Evolutionary conservation across 2,888 invertebrate species (phyloP), one percentile per base, ranked within the genome.

Genomic region (Nephrotoma flavescens): DNA sequence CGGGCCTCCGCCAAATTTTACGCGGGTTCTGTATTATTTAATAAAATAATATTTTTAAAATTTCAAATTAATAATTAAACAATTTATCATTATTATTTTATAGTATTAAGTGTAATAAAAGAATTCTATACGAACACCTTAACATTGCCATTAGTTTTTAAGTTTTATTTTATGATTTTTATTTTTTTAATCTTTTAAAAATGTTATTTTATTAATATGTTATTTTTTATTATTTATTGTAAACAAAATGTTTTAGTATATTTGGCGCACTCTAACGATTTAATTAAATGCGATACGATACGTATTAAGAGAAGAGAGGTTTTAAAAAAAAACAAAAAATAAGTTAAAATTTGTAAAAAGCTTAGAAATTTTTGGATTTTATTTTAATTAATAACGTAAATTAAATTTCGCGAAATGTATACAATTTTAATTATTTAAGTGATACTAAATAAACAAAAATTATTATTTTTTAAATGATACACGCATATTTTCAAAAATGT

Each of bases 351-450:
- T n/a, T 71, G 71, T 71, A 71, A 71, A 71, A 71, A 57, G 15
- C 5, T 15, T 15, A 57, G 6, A n/a, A 5, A 31, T 31, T 87
- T 19, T 86, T 57, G 86, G 19, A 57, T 86, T 5, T 83, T 44
- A 44, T 12, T 86, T 42, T 86, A 87, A 86, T 86, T 52, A 87
- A 86, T 87, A 83, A 87, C 42, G 86, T 42, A 85, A 15, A 85
- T 85, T 44, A 85, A 85, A 44, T 15, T 42, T 19, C 42, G 44
- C 19, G 6, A 42, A 85, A 85, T 31, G 31, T 71, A 31, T 31
- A 11, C 15, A 85, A 85, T 31, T 71, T 71, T 71, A 31, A 11
- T 71, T 31, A 71, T 31, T 71, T 71, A 71, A 71, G 71, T 71
- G 71, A 71, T 71, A 71, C 31, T 31, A 2, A 31, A 0, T 42